Evolutionary conservation across 2,888 invertebrate genomes (phyloP).

Genomic region (Scaeva pyrastri): DNA sequence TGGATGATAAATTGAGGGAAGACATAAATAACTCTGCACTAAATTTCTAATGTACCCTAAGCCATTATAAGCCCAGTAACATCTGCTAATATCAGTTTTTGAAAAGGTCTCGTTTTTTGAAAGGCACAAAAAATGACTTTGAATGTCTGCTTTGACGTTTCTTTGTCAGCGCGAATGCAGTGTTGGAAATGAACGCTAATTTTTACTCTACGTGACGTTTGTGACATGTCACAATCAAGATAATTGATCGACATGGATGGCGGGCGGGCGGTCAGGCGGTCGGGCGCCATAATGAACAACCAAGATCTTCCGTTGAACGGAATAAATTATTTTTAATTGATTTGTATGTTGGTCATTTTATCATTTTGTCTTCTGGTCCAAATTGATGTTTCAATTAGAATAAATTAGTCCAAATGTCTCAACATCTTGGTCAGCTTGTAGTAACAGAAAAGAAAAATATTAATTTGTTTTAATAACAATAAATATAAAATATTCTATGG

Average conservation of each 20-base stretch:
- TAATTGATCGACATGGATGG: slow-evolving; percentile 23
- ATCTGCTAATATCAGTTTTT: slow-evolving; percentile 24
- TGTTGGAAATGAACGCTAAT: slow-evolving; percentile 5
- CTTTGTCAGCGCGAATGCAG: slow-evolving; percentile 25
- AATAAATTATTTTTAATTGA: slow-evolving; percentile 28
- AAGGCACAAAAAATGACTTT: neutral
- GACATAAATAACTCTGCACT: slow-evolving; percentile 22
- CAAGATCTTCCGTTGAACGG: slow-evolving; percentile 28
- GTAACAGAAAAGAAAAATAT: too few relatives aligned
- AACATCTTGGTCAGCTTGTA: neutral
- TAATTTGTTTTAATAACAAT: too few relatives aligned
- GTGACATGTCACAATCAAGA: slow-evolving; percentile 21
- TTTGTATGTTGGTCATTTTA: slow-evolving; percentile 38
- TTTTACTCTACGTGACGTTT: slow-evolving; percentile 27
- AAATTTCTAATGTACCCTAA: neutral
- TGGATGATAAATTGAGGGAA: neutral
- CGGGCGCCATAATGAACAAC: slow-evolving; percentile 28
- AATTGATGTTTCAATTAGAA: slow-evolving; percentile 35
- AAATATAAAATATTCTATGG: too few relatives aligned
- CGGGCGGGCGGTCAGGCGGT: neutral
- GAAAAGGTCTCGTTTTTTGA: neutral
- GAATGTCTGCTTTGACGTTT: slow-evolving; percentile 21
- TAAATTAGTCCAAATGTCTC: slow-evolving; percentile 9
- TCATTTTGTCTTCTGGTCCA: slow-evolving; percentile 18
- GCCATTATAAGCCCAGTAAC: slow-evolving; percentile 17